Base-by-base conservation (phyloP, 2,113 vertebrate genomes). In the Thymallus thymallus region DNA sequence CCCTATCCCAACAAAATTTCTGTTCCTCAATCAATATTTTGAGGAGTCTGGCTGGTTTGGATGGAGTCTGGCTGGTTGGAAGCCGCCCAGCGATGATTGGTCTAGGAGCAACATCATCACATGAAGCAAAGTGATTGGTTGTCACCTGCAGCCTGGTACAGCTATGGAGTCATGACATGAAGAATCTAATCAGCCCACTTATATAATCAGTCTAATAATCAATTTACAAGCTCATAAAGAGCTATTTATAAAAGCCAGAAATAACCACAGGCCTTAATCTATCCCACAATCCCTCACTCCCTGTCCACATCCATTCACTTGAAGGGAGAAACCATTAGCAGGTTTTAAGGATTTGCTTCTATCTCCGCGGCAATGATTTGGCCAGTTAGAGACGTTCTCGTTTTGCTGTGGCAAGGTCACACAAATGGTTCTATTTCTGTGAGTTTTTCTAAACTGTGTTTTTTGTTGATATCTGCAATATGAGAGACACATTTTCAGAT, bases 141-240 rank as follows among this genome's bases (percentile, higher is more conserved):
- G 35, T 77, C 74, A 78, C 41, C 72, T 75, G 66, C 41, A 67
- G 76, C 68, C 68, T 58, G 35, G 55, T 51, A 71, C 75, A 75
- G 75, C 72, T 12, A 51, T 69, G 24, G n/a, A 55, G 46, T 68
- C 35, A 74, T 74, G 30, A 68, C 65, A 67, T 79, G 48, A 65
- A 69, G 72, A 71, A 32, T 60, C 12, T 74, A 66, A 86, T 80
- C 72, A 69, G 58, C 67, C 68, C 73, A 41, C 64, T 81, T 70
- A 67, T 78, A 80, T 78, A 82, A 76, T 72, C 69, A 22, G 35
- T 41, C 35, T 41, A 41, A 80, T 78, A 82, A 76, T 72, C 56
- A 22, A 78, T 75, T 79, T 75, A 69, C 26, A 69, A 66, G 66
- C 41, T 24, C 72, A 73, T 48, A 56, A 75, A 82, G 61, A 45